Conservation (phyloP, 2,797 vertebrate species). For the Malurus splendens region DNA sequence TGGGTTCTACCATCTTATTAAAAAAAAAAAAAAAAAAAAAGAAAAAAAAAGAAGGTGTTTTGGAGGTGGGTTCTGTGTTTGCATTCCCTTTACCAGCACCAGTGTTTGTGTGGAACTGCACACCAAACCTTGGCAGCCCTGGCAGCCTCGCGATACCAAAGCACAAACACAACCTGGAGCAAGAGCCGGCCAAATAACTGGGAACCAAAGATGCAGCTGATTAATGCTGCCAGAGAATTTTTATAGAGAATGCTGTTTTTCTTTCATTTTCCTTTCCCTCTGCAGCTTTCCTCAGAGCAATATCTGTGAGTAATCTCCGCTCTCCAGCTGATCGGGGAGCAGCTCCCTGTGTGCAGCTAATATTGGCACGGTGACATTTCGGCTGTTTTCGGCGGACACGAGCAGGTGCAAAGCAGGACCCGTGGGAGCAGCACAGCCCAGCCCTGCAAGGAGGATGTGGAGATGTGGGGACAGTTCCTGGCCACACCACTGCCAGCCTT, state of each 20-base stretch:
- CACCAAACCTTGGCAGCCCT: accelerated
- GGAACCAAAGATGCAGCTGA: neutral
- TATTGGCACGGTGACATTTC: constrained; percentile 30
- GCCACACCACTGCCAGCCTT: neutral
- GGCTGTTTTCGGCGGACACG: neutral
- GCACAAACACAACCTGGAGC: neutral
- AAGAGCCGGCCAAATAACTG: neutral
- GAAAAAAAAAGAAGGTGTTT: no score
- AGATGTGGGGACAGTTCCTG: neutral
- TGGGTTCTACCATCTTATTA: neutral
- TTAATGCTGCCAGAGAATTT: neutral
- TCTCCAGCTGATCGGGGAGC: neutral
- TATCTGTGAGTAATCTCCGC: neutral
- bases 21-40: neutral
- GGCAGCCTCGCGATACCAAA: neutral
- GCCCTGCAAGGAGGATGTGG: neutral
- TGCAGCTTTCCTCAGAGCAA: neutral
- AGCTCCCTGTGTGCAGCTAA: neutral
- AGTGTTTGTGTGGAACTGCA: neutral
- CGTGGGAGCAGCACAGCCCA: neutral
- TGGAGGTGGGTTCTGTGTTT: neutral
- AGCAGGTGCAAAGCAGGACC: constrained; percentile 8
- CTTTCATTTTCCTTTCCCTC: constrained; percentile 16
- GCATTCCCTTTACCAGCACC: neutral
- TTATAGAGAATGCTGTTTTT: neutral